Percentiles rank a stretch among this genome's conserved stretches.
Evolutionary conservation across 2,113 vertebrate genomes (phyloP).

Genomic region (Melanotaenia duboulayi): DNA sequence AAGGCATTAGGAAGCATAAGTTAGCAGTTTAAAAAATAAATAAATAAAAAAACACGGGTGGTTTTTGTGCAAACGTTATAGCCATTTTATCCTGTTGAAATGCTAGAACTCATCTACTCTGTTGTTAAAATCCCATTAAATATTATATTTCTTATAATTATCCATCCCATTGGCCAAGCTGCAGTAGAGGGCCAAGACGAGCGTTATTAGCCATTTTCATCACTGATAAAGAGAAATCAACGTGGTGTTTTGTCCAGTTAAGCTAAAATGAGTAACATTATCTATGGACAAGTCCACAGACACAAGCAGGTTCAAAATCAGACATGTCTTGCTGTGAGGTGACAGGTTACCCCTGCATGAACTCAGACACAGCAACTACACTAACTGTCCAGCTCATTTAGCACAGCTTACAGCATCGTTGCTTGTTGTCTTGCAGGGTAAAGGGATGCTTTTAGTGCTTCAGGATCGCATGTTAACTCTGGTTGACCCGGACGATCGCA

Average conservation of each 20-base stretch:
- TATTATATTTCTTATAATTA: too few species aligned
- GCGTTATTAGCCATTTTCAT: background rate
- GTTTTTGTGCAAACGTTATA: too few species aligned
- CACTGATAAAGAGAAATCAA: background rate
- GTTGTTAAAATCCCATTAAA: too few species aligned
- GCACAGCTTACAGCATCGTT: background rate
- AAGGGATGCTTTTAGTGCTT: slow-evolving; percentile 94
- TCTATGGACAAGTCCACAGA: background rate
- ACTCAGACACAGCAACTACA: background rate
- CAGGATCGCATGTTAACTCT: slow-evolving; percentile 93
- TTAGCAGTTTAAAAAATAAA: too few species aligned
- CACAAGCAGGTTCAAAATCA: background rate
- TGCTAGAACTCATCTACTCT: too few species aligned
- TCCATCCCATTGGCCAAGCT: too few species aligned
- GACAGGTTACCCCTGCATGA: background rate
- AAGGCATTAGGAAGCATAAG: background rate
- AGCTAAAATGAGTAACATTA: too few species aligned
- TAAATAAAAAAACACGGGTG: too few species aligned
- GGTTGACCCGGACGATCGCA: slow-evolving; percentile 92
- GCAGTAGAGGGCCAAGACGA: too few species aligned
- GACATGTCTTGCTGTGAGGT: background rate
- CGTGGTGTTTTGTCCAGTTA: too few species aligned
- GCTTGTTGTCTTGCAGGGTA: slow-evolving; percentile 84
- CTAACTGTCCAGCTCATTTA: background rate
- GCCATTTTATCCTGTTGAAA: too few species aligned